Conservation (phyloP, 2,113 vertebrate species). For the Circaetus gallicus region DNA sequence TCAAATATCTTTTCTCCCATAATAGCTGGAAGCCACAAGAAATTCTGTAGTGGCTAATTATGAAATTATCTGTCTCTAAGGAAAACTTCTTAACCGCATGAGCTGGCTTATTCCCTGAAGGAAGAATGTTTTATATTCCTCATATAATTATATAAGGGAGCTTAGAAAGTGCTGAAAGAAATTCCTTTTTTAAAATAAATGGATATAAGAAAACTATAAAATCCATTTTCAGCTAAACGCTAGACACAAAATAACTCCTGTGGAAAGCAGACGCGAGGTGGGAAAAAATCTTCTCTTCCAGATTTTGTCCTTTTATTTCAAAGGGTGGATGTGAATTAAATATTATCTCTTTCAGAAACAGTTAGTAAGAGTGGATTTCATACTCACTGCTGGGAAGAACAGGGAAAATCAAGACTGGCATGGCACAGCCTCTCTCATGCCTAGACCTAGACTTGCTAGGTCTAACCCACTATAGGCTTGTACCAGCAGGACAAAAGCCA, state of each 20-base stretch:
- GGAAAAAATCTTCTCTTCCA: background rate
- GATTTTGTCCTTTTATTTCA: background rate
- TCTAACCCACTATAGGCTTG: background rate
- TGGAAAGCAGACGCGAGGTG: background rate
- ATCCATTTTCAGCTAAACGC: background rate
- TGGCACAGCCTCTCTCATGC: background rate
- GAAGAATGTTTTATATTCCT: constrained; percentile 17
- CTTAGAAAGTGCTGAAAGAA: constrained; percentile 24
- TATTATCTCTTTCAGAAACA: background rate
- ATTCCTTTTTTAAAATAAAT: background rate
- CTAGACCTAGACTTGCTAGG: background rate
- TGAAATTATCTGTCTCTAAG: constrained; percentile 41
- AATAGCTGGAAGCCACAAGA: constrained; percentile 2
- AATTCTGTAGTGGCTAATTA: constrained; percentile 38
- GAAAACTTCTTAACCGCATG: constrained; percentile 14
- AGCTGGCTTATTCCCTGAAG: constrained; percentile 35
- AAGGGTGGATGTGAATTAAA: background rate
- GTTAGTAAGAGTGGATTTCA: background rate
- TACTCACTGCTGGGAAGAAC: background rate
- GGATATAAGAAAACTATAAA: constrained; percentile 10
- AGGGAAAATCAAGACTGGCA: background rate
- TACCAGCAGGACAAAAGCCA: background rate
- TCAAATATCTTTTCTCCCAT: background rate
- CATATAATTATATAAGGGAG: background rate
- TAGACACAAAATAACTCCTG: background rate